Evolutionary conservation across 2,797 vertebrate species (phyloP), one percentile per base, ranked within the genome.

Genomic region (Heliangelus exortis): DNA sequence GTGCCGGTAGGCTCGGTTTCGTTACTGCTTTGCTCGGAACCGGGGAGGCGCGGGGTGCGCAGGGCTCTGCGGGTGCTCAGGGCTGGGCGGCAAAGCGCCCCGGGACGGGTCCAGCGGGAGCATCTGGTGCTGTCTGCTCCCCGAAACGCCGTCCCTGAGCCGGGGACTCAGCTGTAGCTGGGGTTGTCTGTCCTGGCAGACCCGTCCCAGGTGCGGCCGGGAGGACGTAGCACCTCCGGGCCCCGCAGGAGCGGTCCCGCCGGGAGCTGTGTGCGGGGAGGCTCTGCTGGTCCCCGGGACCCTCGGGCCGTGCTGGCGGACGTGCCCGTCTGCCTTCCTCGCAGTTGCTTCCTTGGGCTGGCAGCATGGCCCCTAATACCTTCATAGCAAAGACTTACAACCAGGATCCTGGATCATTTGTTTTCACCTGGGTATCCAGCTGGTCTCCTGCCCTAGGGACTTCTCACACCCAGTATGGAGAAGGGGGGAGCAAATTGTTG

Each of bases 1-100:
- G 41, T 88, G 90, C 80, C 26, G 96, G 96, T 95, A 96, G 88
- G 94, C 74, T 95, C 61, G 33, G 86, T 72, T 88, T 88, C 33
- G 28, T 93, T 93, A 54, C 73, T 47, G 86, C 54, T 92, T 88
- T 88, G 61, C 72, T 85, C 6, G 51, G 86, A 58, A 29, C 12
- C 2, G n/a, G 69, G 57, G 80, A 26, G 39, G 62, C 2, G 67
- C 7, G 33, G 79, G 63, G 72, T 12, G 57, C n/a, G 8, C 45
- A 10, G 80, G 62, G 34, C 34, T 29, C 48, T 10, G 48, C 22
- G 48, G 22, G 48, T 12, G 55, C 31, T 7, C n/a, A 10, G 79
- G 61, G 34, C 34, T 26, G 59, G 28, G 78, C 6, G 34, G 43
- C 3, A n/a, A 26, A 23, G 50, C 14, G 3, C 36, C 58, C 69